Conservation (phyloP, 2,888 invertebrate genomes). For the Sylvicola cinctus region DNA sequence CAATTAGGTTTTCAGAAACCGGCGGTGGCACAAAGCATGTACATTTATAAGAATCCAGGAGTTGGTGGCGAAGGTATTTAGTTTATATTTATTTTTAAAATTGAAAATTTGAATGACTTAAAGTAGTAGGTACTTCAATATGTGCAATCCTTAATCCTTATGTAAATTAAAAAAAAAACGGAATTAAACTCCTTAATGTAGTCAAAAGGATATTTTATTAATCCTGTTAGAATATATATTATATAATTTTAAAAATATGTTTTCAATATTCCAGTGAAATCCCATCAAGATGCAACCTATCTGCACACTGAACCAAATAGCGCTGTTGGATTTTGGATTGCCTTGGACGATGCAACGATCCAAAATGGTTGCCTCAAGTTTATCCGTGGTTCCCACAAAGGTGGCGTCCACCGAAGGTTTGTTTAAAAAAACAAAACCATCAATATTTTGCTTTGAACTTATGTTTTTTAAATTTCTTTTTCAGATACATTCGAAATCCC, state of each 20-base stretch:
- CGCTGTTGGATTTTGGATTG: slow-evolving; percentile 85
- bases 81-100: not conserved
- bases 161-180: no score
- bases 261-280: slow-evolving; percentile 26
- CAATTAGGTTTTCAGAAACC: slow-evolving; percentile 59
- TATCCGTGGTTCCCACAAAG: slow-evolving; percentile 76
- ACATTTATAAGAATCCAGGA: slow-evolving; percentile 89
- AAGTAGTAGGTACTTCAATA: not conserved
- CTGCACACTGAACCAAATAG: slow-evolving; percentile 66
- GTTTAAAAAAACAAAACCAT: not conserved
- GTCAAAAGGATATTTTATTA: no score
- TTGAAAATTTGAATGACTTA: not conserved
- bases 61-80: slow-evolving; percentile 73
- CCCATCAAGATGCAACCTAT: slow-evolving; percentile 79
- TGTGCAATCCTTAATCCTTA: no score
- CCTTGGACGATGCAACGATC: slow-evolving; percentile 76
- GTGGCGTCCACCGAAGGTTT: slow-evolving; percentile 48
- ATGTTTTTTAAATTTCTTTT: not conserved
- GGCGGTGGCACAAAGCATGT: slow-evolving; percentile 87
- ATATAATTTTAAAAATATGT: not conserved
- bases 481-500: slow-evolving; percentile 39
- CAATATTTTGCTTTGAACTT: not conserved
- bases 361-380: slow-evolving; percentile 94
- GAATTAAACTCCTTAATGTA: no score
- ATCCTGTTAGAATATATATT: not conserved